Evolutionary conservation across 2,797 vertebrate species (phyloP).

Genomic region (Euthynnus affinis): DNA sequence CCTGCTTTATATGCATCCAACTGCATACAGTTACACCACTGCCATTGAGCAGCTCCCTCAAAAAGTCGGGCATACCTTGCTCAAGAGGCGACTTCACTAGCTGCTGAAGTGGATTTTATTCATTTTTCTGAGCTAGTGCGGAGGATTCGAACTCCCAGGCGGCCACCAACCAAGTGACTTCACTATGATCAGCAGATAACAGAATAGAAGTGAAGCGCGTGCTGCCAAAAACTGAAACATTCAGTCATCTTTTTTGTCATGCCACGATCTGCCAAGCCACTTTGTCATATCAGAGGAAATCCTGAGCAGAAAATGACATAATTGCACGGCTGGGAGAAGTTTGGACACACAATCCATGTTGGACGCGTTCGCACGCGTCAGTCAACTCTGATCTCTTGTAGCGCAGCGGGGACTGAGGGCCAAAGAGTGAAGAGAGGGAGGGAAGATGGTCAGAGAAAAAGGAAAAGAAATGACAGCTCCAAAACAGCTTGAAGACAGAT

Average conservation of each 20-base stretch:
- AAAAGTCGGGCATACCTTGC: background rate
- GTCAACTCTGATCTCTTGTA: conserved; percentile 47
- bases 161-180: conserved; percentile 28
- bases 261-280: conserved; percentile 61
- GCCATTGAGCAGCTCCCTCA: conserved; percentile 17
- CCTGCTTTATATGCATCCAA: conserved; percentile 15
- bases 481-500: conserved; percentile 49
- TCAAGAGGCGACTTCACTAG: background rate
- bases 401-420: conserved; percentile 16
- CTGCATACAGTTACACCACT: conserved; percentile 19
- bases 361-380: conserved; percentile 56
- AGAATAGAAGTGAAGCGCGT: background rate
- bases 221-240: conserved; percentile 44
- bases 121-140: background rate
- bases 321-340: conserved; percentile 69
- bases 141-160: background rate
- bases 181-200: conserved; percentile 42
- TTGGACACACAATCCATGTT: conserved; percentile 56
- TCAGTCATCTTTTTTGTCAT: conserved; percentile 46
- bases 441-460: conserved; percentile 1
- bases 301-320: conserved; percentile 76
- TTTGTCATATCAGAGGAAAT: conserved; percentile 70
- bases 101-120: background rate
- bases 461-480: conserved; percentile 40
- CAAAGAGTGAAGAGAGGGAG: conserved; percentile 19